These are phyloP conservation scores for Brachystomella parvula DNA, from an alignment of 1,140 invertebrate genomes.

Conservation along the genomic window DNA sequence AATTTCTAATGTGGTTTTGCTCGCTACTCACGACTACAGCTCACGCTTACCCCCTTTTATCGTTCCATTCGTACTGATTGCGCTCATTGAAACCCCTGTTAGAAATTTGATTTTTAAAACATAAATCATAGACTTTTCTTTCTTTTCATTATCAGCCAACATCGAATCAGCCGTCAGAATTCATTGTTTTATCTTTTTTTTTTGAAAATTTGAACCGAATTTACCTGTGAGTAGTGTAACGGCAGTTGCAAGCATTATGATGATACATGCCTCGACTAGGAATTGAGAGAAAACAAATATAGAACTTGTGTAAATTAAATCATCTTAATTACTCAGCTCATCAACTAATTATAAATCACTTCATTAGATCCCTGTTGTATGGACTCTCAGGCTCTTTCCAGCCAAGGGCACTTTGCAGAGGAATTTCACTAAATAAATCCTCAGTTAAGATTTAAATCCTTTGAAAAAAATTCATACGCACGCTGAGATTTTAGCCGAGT, in stretches of 20 bases:
- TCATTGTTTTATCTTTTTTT: too few species aligned
- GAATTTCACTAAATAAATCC: too few species aligned
- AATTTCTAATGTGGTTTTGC: too few species aligned
- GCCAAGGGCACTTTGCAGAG: too few species aligned
- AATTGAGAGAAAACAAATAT: conserved; percentile 1
- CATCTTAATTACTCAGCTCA: too few species aligned
- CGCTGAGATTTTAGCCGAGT: not conserved
- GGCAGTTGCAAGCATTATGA: conserved; percentile 74
- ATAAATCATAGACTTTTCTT: too few species aligned
- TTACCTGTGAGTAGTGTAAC: conserved; percentile 88
- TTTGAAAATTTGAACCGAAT: conserved; percentile 72
- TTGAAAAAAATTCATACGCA: not conserved
- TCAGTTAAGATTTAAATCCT: not conserved
- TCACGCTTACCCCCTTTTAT: conserved; percentile 46
- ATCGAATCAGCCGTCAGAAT: too few species aligned
- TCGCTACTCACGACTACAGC: too few species aligned
- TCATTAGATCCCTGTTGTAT: conserved; percentile 3
- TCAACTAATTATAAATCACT: not conserved
- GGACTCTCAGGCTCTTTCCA: not conserved
- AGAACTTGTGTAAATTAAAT: not conserved
- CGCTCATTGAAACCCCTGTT: conserved; percentile 59
- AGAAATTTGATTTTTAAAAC: conserved; percentile 32
- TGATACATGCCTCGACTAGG: conserved; percentile 61
- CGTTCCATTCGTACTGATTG: conserved; percentile 57
- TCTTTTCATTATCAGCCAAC: too few species aligned